Conservation (phyloP, 2,797 vertebrate genomes). For the Myotis vivesi region DNA sequence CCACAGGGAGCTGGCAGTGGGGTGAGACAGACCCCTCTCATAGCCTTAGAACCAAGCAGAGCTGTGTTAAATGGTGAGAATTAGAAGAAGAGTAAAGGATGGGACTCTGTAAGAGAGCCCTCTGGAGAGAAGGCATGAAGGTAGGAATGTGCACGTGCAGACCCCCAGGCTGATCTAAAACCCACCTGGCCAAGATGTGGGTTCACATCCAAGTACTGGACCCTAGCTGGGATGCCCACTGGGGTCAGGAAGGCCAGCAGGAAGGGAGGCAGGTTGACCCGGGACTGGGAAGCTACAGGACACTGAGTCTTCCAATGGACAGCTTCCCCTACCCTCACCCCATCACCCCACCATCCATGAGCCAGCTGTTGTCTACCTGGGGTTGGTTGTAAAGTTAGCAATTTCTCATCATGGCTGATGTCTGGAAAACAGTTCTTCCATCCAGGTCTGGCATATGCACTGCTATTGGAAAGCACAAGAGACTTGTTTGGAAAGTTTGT, state of each 20-base stretch:
- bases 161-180: neutral
- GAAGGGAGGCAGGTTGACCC: too few relatives aligned
- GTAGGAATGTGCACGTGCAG: too few relatives aligned
- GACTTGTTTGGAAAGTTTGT: too few relatives aligned
- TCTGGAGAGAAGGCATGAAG: neutral
- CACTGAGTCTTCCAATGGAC: fast-evolving
- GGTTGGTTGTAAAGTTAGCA: neutral
- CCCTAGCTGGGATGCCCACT: neutral
- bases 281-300: neutral
- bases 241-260: neutral
- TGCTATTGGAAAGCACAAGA: neutral
- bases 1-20: neutral
- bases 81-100: neutral
- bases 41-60: neutral
- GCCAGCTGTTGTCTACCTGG: neutral
- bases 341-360: fast-evolving
- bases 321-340: neutral
- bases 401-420: fast-evolving
- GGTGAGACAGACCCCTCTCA: neutral
- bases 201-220: neutral
- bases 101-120: neutral
- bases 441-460: fast-evolving
- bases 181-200: neutral
- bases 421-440: neutral
- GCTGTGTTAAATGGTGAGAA: neutral